Conservation (phyloP, 2,888 invertebrate genomes). For the Steromphala cineraria region DNA sequence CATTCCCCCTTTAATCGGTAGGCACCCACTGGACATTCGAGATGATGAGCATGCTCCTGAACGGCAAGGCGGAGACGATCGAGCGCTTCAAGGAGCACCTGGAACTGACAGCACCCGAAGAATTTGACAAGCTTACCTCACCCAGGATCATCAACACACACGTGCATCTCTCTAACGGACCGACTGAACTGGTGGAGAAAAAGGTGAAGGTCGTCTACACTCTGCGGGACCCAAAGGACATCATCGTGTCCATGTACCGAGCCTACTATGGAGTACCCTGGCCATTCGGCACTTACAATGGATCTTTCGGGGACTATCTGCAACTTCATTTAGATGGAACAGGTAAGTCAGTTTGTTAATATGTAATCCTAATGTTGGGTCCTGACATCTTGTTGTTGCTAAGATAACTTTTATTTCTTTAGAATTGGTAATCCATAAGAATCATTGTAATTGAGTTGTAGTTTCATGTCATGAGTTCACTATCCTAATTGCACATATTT, state of each 20-base stretch:
- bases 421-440: too few species aligned
- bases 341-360: background rate
- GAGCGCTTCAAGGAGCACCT: background rate
- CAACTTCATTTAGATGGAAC: background rate
- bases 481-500: too few species aligned
- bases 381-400: too few species aligned
- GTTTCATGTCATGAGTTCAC: too few species aligned
- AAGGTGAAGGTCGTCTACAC: background rate
- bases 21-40: background rate
- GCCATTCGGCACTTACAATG: background rate
- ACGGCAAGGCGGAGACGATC: background rate
- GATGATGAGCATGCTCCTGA: background rate
- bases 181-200: background rate
- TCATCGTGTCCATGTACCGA: background rate
- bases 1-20: background rate
- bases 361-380: too few species aligned
- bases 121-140: background rate
- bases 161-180: background rate
- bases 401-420: too few species aligned
- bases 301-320: background rate
- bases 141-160: background rate
- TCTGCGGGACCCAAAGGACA: background rate
- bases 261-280: background rate
- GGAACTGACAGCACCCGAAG: background rate
- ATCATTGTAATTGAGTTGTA: too few species aligned